Conservation (phyloP, 2,113 vertebrate species). For the Pycnonotus jocosus region DNA sequence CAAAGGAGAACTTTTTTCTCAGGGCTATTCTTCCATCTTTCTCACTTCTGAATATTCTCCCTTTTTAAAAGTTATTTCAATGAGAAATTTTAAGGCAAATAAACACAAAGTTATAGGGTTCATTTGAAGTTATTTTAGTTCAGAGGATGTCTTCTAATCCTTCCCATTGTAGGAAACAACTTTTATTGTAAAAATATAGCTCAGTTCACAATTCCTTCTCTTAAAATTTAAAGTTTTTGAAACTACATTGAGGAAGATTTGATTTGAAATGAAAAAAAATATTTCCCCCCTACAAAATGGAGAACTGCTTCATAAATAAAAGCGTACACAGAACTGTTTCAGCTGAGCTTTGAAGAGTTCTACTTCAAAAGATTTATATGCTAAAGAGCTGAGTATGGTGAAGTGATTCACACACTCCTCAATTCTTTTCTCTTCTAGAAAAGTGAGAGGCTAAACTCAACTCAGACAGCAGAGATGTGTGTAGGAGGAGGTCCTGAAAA, state of each 20-base stretch:
- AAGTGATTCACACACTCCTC: conserved; percentile 6
- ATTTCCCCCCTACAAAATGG: conserved; percentile 2
- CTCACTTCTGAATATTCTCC: neutral
- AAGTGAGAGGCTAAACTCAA: neutral
- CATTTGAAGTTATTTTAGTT: neutral
- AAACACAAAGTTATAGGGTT: neutral
- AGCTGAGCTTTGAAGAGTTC: conserved; percentile 26
- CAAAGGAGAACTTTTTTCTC: neutral
- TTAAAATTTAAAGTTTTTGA: conserved; percentile 33
- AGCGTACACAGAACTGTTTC: neutral
- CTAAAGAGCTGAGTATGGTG: neutral
- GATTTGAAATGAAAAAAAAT: conserved; percentile 8
- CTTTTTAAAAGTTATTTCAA: neutral
- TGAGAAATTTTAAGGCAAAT: neutral
- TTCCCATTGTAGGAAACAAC: neutral
- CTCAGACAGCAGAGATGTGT: neutral
- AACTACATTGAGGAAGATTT: neutral
- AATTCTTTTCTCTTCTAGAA: neutral
- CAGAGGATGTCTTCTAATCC: neutral
- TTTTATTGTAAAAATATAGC: neutral
- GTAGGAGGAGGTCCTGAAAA: neutral
- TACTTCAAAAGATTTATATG: conserved; percentile 16
- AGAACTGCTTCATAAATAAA: conserved; percentile 36
- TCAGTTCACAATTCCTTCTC: neutral
- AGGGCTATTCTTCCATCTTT: neutral